Base-by-base conservation (phyloP, 2,888 invertebrate species). In the Platyscelio sp. region DNA sequence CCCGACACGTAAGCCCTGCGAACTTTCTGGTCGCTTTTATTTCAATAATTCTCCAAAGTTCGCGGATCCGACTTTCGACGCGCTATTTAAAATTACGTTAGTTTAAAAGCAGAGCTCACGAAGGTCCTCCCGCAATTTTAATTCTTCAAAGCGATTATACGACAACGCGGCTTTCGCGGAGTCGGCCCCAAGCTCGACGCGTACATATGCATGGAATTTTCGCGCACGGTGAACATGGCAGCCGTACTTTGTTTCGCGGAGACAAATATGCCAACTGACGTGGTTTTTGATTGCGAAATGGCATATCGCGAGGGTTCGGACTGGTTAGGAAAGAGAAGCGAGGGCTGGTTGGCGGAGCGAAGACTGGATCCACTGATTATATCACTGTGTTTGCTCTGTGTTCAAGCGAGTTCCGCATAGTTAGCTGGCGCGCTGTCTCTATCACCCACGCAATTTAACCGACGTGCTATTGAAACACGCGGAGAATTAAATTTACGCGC, bases 31-130 rank as follows among this genome's bases (percentile, higher is more conserved):
- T 27, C 68, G 60, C 2, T 67, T 77, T 77, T 46, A 78, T 83
- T 83, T 78, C 83, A 83, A 82, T 82, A 81, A 63, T 76, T 71
- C 49, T n/a, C n/a, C n/a, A n/a, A n/a, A n/a, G n/a, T n/a, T n/a
- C n/a, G n/a, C n/a, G 27, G 27, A 27, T 60, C 46, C 11, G 22
- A 72, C 7, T 40, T 40, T 40, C 15, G 15, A 6, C 7, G 3
- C 51, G 38, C 33, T 46, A 67, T 29, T 67, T 51, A 15, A 63
- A 43, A 27, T 46, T 22, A 24, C 27, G 46, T 18, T 33, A 43
- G 18, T 46, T 49, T 33, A 33, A 33, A 33, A 33, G 33, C 33
- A 5, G 33, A 33, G 33, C 9, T 33, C 5, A 33, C 33, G 9
- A 5, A 33, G 9, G 5, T 33, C 9, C 33, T 33, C 33, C 9